A percentile compares a stretch with the other conserved stretches of the same genome.
Conservation (phyloP, 2,888 invertebrate genomes). For the Caenorhabditis sp. region DNA sequence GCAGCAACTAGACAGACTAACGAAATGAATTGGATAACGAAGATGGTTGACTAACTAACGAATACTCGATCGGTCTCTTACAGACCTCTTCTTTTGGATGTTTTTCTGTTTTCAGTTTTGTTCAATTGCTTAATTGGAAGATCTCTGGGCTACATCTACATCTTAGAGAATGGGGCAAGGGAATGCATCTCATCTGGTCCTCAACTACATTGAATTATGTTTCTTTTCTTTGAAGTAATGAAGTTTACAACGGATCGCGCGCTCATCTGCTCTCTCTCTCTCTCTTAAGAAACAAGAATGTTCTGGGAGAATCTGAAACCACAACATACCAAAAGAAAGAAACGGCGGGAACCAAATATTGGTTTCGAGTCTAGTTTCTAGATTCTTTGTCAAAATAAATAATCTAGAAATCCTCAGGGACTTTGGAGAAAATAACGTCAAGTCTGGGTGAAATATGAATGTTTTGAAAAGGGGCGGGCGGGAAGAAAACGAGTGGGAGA, state of each 20-base stretch:
- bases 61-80: constrained; percentile 36
- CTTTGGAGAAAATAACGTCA: constrained; percentile 19
- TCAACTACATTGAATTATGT: constrained; percentile 47
- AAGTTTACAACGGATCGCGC: not conserved
- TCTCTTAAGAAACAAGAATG: too few relatives aligned
- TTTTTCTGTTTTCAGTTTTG: constrained; percentile 41
- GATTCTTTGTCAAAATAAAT: constrained; percentile 39
- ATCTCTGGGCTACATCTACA: constrained; percentile 20
- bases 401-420: constrained; percentile 44
- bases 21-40: constrained; percentile 23
- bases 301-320: too few relatives aligned
- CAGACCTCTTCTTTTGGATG: not conserved
- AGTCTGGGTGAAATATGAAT: constrained; percentile 26
- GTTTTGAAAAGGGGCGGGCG: constrained; percentile 28
- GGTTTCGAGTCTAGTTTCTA: too few relatives aligned
- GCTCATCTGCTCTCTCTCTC: too few relatives aligned
- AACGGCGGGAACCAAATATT: constrained; percentile 12
- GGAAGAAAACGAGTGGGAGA: not conserved
- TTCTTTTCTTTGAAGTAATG: constrained; percentile 36
- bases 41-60: constrained; percentile 9
- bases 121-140: constrained; percentile 32
- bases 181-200: constrained; percentile 37
- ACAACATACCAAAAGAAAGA: not conserved
- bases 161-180: too few relatives aligned
- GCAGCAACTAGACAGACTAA: constrained; percentile 13